Evolutionary conservation across 2,797 vertebrate genomes (phyloP), one percentile per base, ranked within the genome.

Genomic region (Xiphophorus birchmanni): DNA sequence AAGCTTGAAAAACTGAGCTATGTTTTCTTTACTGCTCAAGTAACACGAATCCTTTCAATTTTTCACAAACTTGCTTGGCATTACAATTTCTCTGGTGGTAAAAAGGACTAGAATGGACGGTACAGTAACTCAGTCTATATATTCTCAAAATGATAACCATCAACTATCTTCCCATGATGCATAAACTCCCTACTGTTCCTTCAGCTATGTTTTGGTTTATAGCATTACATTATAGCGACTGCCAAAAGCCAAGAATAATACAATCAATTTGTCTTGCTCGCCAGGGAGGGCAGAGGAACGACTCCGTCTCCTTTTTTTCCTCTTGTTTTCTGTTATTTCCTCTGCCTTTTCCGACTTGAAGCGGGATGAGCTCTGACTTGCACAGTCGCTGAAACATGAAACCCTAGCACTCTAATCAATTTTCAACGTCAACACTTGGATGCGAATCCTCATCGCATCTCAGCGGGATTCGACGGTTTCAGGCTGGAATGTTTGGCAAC

Each of bases 261-360:
- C 82, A 93, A 88, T 93, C 91, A 88, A 92, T 94, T 92, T 92
- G 80, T 93, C 79, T 81, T 6, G 23, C 86, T 91, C 86, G 74
- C 86, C 2, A 37, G 90, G 83, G 86, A 89, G 85, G 78, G 80
- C 11, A 80, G 52, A 79, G 65, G 73, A 80, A 75, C 84, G 37
- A 85, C 79, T 82, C 65, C 3, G 54, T 74, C 44, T 79, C 75
- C 47, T 78, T 77, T 45, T 60, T 72, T 18, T 0, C 37, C 54
- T 47, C 74, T 47, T 63, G 52, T 17, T 15, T 44, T 48, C 52
- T 78, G 56, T 75, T 47, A 75, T 67, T 52, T 40, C 80, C 42
- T 52, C 9, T 79, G 37, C n/a, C 18, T 84, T 73, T 77, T 69
- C 80, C 78, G 73, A 89, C 79, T 80, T 83, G 58, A 78, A 86